Percentiles rank a stretch among this genome's conserved stretches.
phyloP scores from a whole-genome alignment of 2,888 invertebrate species.

The Hartigia nigra region DNA sequence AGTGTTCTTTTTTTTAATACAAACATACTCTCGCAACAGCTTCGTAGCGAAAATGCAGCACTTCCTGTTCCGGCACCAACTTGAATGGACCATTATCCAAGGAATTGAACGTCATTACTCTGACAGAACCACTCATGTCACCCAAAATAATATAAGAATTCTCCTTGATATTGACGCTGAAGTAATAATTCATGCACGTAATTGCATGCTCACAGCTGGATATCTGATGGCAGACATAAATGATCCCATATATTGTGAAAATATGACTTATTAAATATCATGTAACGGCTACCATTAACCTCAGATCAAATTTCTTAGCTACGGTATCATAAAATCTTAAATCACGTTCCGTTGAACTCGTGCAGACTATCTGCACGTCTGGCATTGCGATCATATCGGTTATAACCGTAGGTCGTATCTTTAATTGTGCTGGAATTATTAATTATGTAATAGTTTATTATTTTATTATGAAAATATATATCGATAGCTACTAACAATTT shows the following conservation, averaged over 20 bases:
- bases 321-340: slow-evolving; percentile 84
- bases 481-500: slow-evolving; percentile 69
- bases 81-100: slow-evolving; percentile 77
- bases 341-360: slow-evolving; percentile 82
- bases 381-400: slow-evolving; percentile 80
- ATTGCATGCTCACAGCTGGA: slow-evolving; percentile 74
- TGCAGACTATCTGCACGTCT: slow-evolving; percentile 81
- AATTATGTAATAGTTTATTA: not conserved
- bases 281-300: slow-evolving; percentile 69
- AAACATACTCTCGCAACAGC: slow-evolving; percentile 67
- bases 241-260: not conserved
- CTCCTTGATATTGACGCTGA: slow-evolving; percentile 69
- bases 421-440: slow-evolving; percentile 68
- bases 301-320: slow-evolving; percentile 78
- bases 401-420: slow-evolving; percentile 77
- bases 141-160: slow-evolving; percentile 77
- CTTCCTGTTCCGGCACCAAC: slow-evolving; percentile 73
- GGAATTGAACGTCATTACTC: slow-evolving; percentile 73
- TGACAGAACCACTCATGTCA: slow-evolving; percentile 79
- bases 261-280: slow-evolving; percentile 6
- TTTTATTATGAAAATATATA: not conserved
- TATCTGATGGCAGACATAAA: slow-evolving; percentile 58
- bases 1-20: not conserved
- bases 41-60: slow-evolving; percentile 72
- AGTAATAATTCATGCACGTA: slow-evolving; percentile 72